Evolutionary conservation across 2,113 vertebrate species (phyloP), one percentile per base, ranked within the genome.

Genomic region (Otus sunia): DNA sequence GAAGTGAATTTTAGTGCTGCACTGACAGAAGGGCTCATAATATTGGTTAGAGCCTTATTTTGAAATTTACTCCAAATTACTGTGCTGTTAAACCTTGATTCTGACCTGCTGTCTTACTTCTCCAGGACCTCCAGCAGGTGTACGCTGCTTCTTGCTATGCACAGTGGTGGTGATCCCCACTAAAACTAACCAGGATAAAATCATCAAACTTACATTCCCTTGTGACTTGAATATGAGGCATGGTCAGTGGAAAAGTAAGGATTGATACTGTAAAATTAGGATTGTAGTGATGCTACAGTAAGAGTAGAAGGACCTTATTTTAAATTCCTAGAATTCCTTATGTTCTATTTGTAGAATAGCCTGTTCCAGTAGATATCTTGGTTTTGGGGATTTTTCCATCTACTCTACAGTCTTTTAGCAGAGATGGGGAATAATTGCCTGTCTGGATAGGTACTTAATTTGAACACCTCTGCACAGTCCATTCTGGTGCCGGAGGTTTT

Each of bases 121-220:
- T 84, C 34, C n/a, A 49, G 77, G 64, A 67, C 43, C 34, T 60
- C 49, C 58, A 67, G 21, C 53, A 82, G 53, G 22, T 47, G 13
- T 73, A 36, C 21, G 0, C 0, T 67, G 23, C 55, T 66, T 86
- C 71, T 69, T 88, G 9, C 67, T 80, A 29, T 69, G 53, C 32
- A 25, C 0, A 0, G n/a, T 71, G 22, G 4, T 64, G 43, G 6
- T 66, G 36, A 75, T 75, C 22, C 13, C 15, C 25, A 41, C 43
- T 49, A 81, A 92, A 92, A 18, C 36, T 73, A 58, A 47, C 8
- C 30, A 50, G 47, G 49, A 59, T 52, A 29, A 93, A 91, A 74
- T 67, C 4, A 56, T 34, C 52, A 74, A 84, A 50, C 37, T 86
- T 92, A 16, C 27, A 12, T 92, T 90, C 43, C 34, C 15, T 32